These are phyloP conservation scores for Leptocoma aspasia DNA, from an alignment of 2,113 vertebrate species.

Conservation along the genomic window DNA sequence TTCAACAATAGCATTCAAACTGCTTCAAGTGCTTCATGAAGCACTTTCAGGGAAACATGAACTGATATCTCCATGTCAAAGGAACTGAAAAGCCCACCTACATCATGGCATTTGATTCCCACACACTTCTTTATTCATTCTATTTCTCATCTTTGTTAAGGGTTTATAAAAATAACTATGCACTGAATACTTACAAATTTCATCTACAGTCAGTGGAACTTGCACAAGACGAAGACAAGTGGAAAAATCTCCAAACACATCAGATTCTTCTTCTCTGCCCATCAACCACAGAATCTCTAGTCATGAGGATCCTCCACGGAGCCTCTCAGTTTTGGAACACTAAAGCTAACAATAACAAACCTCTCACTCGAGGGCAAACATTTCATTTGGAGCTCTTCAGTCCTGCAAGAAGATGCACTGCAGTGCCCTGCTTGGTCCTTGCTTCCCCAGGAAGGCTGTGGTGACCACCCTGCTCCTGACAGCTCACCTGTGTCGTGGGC, in stretches of 20 bases:
- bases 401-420: neutral
- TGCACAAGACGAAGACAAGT: neutral
- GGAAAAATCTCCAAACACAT: neutral
- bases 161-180: neutral
- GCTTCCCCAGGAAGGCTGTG: neutral
- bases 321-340: neutral
- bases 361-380: neutral
- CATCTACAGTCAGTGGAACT: neutral
- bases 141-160: neutral
- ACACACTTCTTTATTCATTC: neutral
- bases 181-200: neutral
- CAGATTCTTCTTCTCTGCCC: neutral
- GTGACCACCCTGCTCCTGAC: neutral
- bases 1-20: neutral
- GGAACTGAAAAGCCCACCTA: neutral
- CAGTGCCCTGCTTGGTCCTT: neutral
- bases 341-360: neutral
- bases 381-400: neutral
- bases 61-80: neutral
- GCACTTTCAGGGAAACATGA: neutral
- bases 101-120: neutral
- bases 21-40: neutral
- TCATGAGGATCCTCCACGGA: neutral
- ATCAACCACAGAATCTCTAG: neutral
- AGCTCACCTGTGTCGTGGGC: slow-evolving; percentile 69